Percentiles rank a stretch among this genome's conserved stretches.
These are phyloP conservation scores for Neotoma lepida DNA, from an alignment of 2,113 vertebrate species.

Conservation along the genomic window DNA sequence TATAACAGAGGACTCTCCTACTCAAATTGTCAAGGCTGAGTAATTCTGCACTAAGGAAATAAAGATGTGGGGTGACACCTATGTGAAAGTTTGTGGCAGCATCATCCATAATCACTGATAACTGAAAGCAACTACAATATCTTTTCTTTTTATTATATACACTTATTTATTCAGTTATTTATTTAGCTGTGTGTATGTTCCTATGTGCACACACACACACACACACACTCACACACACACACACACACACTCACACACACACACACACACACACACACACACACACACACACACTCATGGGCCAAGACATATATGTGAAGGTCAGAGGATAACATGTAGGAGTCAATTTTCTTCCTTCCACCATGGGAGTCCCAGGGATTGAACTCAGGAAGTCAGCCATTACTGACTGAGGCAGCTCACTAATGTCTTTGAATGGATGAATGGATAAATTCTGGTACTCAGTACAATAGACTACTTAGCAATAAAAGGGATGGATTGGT, in stretches of 20 bases:
- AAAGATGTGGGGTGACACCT: not conserved
- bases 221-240: not conserved
- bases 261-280: not conserved
- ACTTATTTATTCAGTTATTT: not conserved
- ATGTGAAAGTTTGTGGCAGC: not conserved
- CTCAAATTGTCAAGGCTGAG: not conserved
- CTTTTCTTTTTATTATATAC: not conserved
- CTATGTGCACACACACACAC: not conserved
- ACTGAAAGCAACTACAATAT: not conserved
- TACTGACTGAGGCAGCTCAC: not conserved
- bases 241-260: not conserved
- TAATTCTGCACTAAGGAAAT: constrained; percentile 6
- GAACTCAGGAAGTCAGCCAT: not conserved
- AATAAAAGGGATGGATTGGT: not conserved
- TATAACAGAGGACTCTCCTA: not conserved
- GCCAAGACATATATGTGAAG: not conserved
- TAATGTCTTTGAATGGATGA: not conserved
- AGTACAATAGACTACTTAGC: not conserved
- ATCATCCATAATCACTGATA: not conserved
- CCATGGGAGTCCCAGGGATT: too few relatives aligned
- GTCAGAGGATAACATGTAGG: not conserved
- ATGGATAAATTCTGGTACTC: not conserved
- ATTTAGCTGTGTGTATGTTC: not conserved
- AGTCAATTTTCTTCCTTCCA: too few relatives aligned
- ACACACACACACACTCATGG: not conserved